These are phyloP conservation scores for Tolypeutes matacus DNA, from an alignment of 2,797 vertebrate species.

Conservation along the genomic window DNA sequence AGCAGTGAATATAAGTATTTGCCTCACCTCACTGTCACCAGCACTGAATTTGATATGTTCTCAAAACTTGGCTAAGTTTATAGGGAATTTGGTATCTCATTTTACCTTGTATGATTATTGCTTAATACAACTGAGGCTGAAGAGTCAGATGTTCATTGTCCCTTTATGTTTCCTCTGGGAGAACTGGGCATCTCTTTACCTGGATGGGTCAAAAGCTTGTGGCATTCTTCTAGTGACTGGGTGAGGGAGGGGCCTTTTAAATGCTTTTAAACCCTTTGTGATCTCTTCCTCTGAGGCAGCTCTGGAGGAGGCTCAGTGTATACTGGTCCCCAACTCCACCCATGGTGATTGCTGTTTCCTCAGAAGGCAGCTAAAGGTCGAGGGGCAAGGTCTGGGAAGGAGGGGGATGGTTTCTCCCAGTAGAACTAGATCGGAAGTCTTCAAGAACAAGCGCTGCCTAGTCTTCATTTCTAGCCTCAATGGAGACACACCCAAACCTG, in stretches of 20 bases:
- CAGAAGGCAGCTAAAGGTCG: background rate
- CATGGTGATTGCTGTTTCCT: background rate
- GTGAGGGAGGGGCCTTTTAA: background rate
- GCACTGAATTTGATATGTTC: background rate
- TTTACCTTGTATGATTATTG: constrained; percentile 25
- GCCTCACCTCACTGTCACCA: background rate
- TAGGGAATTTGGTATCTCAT: background rate
- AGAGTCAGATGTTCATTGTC: background rate
- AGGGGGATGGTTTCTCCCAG: background rate
- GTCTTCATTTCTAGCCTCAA: background rate
- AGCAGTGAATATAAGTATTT: background rate
- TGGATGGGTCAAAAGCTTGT: background rate
- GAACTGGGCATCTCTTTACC: background rate
- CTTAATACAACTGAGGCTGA: background rate
- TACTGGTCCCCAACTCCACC: accelerated
- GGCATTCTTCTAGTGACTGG: background rate
- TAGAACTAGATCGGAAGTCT: background rate
- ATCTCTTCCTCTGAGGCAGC: background rate
- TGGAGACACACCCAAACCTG: background rate
- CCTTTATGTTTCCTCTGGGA: background rate
- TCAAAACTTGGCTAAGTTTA: constrained; percentile 1
- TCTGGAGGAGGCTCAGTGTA: background rate
- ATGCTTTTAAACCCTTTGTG: background rate
- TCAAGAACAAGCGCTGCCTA: background rate
- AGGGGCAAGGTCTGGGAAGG: background rate